A percentile compares a stretch with the other conserved stretches of the same genome.
Conservation (phyloP, 2,888 invertebrate species). For the Hypena proboscidalis region DNA sequence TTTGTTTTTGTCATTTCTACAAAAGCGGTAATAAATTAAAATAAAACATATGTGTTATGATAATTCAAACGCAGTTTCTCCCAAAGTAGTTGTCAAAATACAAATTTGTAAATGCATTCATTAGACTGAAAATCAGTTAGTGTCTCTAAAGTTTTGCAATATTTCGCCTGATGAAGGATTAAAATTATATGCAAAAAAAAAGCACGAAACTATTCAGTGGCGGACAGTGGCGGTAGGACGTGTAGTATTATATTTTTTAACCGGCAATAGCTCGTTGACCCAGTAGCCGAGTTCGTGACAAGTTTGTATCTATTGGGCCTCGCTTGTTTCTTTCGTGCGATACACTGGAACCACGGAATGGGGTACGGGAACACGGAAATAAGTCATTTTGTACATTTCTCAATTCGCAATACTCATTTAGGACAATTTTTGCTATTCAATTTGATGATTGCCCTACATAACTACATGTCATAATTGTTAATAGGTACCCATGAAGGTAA, state of each 20-base stretch:
- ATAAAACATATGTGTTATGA: too few relatives aligned
- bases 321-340: constrained; percentile 41
- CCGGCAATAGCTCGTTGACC: constrained; percentile 68
- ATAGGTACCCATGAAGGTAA: too few relatives aligned
- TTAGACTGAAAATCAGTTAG: too few relatives aligned
- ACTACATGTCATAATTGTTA: too few relatives aligned
- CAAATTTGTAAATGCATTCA: too few relatives aligned
- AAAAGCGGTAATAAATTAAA: not conserved
- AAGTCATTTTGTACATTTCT: constrained; percentile 31
- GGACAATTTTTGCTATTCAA: not conserved
- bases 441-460: not conserved
- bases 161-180: too few relatives aligned
- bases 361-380: constrained; percentile 40
- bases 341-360: constrained; percentile 30
- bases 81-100: too few relatives aligned
- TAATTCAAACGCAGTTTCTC: too few relatives aligned
- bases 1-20: not conserved
- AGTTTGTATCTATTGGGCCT: constrained; percentile 58
- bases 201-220: constrained; percentile 24
- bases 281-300: constrained; percentile 75
- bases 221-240: constrained; percentile 16
- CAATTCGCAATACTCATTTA: constrained; percentile 9
- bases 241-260: constrained; percentile 40
- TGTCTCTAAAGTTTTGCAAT: too few relatives aligned
- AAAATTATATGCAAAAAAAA: not conserved